Conservation (phyloP, 53 echinoderm and acorn worm species). For the Crossaster papposus region DNA sequence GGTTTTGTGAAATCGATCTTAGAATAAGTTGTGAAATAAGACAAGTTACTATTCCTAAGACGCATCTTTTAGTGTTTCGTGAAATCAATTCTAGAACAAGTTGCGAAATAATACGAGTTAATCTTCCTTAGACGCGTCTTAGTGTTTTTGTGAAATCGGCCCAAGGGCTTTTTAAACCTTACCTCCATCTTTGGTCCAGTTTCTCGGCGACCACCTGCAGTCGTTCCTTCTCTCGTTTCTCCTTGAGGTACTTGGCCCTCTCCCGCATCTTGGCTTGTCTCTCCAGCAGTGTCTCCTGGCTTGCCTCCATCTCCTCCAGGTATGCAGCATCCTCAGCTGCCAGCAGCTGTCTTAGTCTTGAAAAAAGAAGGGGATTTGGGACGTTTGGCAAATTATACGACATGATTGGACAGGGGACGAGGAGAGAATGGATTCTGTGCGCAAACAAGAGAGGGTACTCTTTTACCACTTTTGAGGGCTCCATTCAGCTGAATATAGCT, state of each 20-base stretch:
- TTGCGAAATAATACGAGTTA: too few relatives aligned
- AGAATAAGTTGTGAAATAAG: too few relatives aligned
- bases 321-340: conserved; percentile 83
- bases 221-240: conserved; percentile 93
- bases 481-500: too few relatives aligned
- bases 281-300: conserved; percentile 93
- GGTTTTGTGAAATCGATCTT: too few relatives aligned
- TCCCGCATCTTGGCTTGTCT: conserved; percentile 98
- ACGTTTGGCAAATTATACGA: not conserved
- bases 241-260: conserved; percentile 88
- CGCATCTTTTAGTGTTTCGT: too few relatives aligned
- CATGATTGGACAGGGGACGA: not conserved
- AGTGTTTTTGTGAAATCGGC: too few relatives aligned
- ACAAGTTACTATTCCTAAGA: too few relatives aligned
- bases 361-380: not conserved
- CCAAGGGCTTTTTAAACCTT: not conserved
- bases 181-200: conserved; percentile 98
- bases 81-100: too few relatives aligned
- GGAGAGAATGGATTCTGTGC: not conserved
- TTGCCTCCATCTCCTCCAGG: conserved; percentile 92
- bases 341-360: conserved; percentile 85
- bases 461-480: too few relatives aligned
- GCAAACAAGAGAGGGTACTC: too few relatives aligned
- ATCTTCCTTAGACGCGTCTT: too few relatives aligned
- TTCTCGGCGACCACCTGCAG: conserved; percentile 93